phyloP scores from a whole-genome alignment of 2,797 vertebrate genomes.

The Malacoctenus gilli region DNA sequence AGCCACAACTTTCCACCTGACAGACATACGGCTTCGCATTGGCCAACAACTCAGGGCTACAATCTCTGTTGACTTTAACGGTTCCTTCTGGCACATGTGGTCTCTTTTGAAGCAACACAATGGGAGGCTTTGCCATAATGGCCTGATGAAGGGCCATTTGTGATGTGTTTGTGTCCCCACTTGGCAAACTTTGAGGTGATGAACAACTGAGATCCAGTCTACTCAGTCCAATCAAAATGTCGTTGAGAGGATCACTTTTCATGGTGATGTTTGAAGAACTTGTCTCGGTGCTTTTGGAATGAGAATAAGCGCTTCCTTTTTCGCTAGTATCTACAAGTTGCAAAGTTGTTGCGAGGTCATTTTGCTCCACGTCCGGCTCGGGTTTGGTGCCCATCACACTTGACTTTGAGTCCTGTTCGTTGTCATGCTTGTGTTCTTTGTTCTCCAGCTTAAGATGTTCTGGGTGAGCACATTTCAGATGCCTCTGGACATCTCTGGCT shows the following conservation, averaged over 20 bases:
- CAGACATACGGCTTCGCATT: constrained; percentile 91
- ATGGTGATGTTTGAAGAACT: constrained; percentile 52
- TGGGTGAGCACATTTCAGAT: constrained; percentile 88
- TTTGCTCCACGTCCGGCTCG: constrained; percentile 60
- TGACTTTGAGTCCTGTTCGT: constrained; percentile 64
- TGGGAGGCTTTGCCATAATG: constrained; percentile 78
- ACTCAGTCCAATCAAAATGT: constrained; percentile 89
- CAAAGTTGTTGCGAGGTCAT: constrained; percentile 47
- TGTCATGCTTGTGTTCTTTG: constrained; percentile 73
- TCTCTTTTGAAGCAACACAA: constrained; percentile 65
- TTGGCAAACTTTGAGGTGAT: constrained; percentile 32
- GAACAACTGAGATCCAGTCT: constrained; percentile 88
- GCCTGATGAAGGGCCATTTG: constrained; percentile 77
- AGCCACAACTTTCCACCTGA: constrained; percentile 86
- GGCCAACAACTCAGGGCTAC: constrained; percentile 78
- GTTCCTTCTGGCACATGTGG: constrained; percentile 22
- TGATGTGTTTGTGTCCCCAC: constrained; percentile 69
- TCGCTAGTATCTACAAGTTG: constrained; percentile 39
- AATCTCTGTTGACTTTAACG: background rate
- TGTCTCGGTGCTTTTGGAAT: constrained; percentile 37
- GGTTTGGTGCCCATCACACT: constrained; percentile 56
- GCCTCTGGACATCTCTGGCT: constrained; percentile 88
- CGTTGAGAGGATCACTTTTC: constrained; percentile 83
- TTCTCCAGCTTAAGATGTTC: constrained; percentile 88
- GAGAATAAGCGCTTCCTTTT: constrained; percentile 44